Percentiles rank a stretch among this genome's conserved stretches.
These are phyloP conservation scores for Lophotis ruficrista DNA, from an alignment of 2,113 vertebrate species.

Conservation along the genomic window DNA sequence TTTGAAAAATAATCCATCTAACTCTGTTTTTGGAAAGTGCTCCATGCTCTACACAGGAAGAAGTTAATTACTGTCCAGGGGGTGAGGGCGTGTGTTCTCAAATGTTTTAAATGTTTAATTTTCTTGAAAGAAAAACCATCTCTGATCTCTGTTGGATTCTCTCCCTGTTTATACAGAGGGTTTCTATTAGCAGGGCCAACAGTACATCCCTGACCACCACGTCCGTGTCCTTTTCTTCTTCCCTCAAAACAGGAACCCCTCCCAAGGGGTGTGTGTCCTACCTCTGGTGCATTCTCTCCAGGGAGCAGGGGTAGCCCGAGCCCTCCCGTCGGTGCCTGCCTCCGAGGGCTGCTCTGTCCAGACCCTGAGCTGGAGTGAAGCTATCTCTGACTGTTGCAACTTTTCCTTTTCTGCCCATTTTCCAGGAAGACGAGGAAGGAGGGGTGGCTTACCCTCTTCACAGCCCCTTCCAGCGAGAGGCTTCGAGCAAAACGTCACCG, in stretches of 20 bases:
- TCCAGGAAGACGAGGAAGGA: not conserved
- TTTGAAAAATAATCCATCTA: slow-evolving; percentile 81
- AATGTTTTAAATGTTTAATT: slow-evolving; percentile 76
- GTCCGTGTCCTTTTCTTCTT: slow-evolving; percentile 48
- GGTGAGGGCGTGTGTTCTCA: slow-evolving; percentile 70
- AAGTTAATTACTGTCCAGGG: slow-evolving; percentile 77
- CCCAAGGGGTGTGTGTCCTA: slow-evolving; percentile 40
- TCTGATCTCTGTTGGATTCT: slow-evolving; percentile 71
- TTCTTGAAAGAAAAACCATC: slow-evolving; percentile 75
- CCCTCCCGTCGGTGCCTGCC: not conserved
- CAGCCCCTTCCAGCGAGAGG: rapidly evolving
- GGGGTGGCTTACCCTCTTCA: not conserved
- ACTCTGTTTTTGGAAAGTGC: slow-evolving; percentile 78
- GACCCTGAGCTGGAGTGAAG: not conserved
- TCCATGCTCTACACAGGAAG: slow-evolving; percentile 78
- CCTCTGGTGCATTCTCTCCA: not conserved
- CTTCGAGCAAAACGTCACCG: not conserved
- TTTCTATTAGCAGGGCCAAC: slow-evolving; percentile 74
- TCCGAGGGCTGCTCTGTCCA: not conserved
- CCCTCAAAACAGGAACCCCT: slow-evolving; percentile 64
- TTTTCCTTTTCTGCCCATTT: not conserved
- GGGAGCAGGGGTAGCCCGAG: not conserved
- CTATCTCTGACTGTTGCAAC: not conserved
- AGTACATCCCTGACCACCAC: slow-evolving; percentile 37
- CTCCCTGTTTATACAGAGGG: slow-evolving; percentile 75